Conservation (phyloP, 2,888 invertebrate genomes). For the Antheraea assamensis region DNA sequence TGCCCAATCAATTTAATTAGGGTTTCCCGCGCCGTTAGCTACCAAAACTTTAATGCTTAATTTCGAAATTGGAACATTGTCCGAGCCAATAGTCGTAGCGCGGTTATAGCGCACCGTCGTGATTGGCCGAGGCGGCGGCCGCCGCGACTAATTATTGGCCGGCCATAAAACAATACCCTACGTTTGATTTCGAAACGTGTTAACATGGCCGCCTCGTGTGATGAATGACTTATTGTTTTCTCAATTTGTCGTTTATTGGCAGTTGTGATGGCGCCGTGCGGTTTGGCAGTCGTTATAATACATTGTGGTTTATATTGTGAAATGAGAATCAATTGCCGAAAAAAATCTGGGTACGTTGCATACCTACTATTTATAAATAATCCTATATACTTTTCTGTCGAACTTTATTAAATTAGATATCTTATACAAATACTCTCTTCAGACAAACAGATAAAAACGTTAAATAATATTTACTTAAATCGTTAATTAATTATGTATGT, state of each 20-base stretch:
- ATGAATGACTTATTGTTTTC: conserved; percentile 50
- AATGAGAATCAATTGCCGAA: neutral
- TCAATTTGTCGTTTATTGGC: conserved; percentile 44
- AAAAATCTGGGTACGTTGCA: neutral
- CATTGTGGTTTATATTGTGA: neutral
- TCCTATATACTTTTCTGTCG: neutral
- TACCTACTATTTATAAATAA: neutral
- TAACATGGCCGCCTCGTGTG: conserved; percentile 59
- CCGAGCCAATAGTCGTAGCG: conserved; percentile 54
- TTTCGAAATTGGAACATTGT: conserved; percentile 46
- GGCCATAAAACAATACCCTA: conserved; percentile 56
- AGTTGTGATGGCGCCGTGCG: conserved; percentile 60
- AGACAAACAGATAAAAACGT: no score
- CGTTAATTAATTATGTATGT: no score
- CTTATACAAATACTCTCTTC: no score
- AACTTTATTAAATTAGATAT: no score
- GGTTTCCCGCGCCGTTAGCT: conserved; percentile 33
- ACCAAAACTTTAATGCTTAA: conserved; percentile 47
- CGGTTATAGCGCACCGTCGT: conserved; percentile 43
- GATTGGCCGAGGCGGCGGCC: conserved; percentile 58
- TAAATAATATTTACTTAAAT: no score
- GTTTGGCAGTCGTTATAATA: conserved; percentile 41
- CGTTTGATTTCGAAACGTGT: conserved; percentile 44
- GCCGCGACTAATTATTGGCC: conserved; percentile 68
- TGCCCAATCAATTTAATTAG: conserved; percentile 66